Conservation (phyloP, 2,113 vertebrate species). For the Atrichornis clamosus region DNA sequence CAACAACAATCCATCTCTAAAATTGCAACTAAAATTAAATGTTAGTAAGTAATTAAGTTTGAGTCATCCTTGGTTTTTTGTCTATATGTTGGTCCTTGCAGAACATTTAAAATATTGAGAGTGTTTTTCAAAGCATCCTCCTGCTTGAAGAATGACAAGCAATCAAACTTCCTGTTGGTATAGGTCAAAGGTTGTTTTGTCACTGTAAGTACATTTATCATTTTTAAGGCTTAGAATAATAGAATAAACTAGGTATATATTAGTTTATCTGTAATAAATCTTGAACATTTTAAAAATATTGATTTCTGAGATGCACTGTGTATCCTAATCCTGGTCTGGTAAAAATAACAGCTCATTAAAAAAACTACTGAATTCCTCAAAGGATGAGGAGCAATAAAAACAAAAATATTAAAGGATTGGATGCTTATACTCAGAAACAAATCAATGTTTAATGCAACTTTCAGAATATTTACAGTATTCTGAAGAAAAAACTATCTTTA, state of each 20-base stretch:
- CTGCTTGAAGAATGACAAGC: background rate
- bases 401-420: background rate
- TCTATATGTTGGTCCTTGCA: background rate
- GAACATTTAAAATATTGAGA: background rate
- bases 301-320: background rate
- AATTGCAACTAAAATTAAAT: background rate
- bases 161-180: background rate
- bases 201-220: background rate
- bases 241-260: background rate
- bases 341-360: background rate
- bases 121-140: background rate
- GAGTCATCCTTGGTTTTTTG: background rate
- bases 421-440: background rate
- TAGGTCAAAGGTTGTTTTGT: background rate
- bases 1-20: background rate
- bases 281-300: background rate
- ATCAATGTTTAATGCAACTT: background rate
- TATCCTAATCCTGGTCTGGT: background rate
- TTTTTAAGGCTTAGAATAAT: background rate
- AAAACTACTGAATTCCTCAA: background rate
- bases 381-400: background rate
- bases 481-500: background rate
- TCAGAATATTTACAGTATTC: background rate
- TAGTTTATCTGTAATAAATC: background rate
- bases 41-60: background rate